phyloP scores from a whole-genome alignment of 2,797 vertebrate species.

The Vespertilio murinus region DNA sequence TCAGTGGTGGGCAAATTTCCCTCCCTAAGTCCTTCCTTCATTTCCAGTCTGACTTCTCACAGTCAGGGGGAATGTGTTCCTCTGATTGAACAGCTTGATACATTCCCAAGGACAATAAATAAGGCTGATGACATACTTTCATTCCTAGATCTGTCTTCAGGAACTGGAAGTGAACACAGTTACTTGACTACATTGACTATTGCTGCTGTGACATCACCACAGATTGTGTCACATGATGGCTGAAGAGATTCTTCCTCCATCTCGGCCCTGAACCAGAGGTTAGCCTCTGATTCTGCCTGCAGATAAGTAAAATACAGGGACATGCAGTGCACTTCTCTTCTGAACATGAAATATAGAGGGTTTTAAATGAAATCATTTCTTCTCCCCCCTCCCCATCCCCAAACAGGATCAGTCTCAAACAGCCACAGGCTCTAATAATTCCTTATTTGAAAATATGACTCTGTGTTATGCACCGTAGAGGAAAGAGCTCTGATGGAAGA shows the following conservation, averaged over 20 bases:
- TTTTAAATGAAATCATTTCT: conserved; percentile 8
- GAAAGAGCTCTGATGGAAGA: conserved; percentile 46
- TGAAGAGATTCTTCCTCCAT: not conserved
- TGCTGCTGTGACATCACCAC: too few species aligned
- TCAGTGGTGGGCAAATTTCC: not conserved
- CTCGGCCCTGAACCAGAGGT: not conserved
- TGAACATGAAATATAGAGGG: not conserved
- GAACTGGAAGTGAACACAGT: not conserved
- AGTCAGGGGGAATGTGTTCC: not conserved
- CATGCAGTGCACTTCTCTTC: not conserved
- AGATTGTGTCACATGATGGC: not conserved
- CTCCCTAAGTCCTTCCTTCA: not conserved
- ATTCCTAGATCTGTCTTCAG: not conserved
- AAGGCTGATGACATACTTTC: not conserved
- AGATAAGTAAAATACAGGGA: not conserved
- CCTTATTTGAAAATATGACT: conserved; percentile 52
- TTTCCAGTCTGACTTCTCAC: not conserved
- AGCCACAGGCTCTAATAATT: conserved; percentile 43
- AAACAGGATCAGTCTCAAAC: conserved; percentile 21
- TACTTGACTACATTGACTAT: not conserved
- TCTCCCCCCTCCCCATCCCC: not conserved
- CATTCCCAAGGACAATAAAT: not conserved
- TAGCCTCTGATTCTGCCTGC: not conserved
- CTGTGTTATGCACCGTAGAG: not conserved
- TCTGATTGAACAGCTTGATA: not conserved